Evolutionary conservation across 2,888 invertebrate genomes (phyloP).

Genomic region (Drosophila anomalata): DNA sequence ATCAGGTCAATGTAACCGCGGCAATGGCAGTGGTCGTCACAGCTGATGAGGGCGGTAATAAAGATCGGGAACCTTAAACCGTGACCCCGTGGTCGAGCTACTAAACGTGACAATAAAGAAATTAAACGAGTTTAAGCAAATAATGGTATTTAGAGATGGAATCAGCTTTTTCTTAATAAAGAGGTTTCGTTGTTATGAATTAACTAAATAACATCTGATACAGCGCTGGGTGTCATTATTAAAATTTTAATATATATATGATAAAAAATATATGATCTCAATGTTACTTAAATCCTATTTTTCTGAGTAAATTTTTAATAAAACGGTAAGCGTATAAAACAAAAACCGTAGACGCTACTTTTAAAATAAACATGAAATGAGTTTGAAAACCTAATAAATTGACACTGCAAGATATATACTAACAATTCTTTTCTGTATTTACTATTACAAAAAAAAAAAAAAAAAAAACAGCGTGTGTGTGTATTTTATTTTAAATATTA

Average conservation of each 20-base stretch:
- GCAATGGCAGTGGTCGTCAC: slow-evolving; percentile 41
- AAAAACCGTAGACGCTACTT: slow-evolving; percentile 52
- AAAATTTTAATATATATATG: slow-evolving; percentile 59
- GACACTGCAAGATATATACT: slow-evolving; percentile 37
- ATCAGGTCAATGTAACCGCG: slow-evolving; percentile 51
- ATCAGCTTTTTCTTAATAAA: not conserved
- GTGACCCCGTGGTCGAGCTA: not conserved
- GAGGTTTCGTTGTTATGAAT: slow-evolving; percentile 1
- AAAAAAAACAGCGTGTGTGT: not conserved
- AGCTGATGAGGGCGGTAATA: slow-evolving; percentile 32
- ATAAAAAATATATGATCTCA: slow-evolving; percentile 75
- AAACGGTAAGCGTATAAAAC: slow-evolving; percentile 13
- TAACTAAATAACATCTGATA: not conserved
- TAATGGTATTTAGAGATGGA: slow-evolving; percentile 2
- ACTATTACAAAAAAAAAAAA: slow-evolving; percentile 32
- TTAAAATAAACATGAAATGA: slow-evolving; percentile 22
- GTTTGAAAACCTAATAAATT: slow-evolving; percentile 3
- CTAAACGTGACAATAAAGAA: slow-evolving; percentile 3
- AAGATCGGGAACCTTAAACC: slow-evolving; percentile 49
- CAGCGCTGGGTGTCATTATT: slow-evolving; percentile 4
- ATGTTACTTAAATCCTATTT: slow-evolving; percentile 76
- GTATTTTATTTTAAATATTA: slow-evolving; percentile 28
- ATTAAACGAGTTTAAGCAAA: not conserved
- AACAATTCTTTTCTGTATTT: slow-evolving; percentile 28
- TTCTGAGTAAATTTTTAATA: slow-evolving; percentile 70